Conservation (phyloP, 2,888 invertebrate genomes). For the Pogonocherus hispidulus region DNA sequence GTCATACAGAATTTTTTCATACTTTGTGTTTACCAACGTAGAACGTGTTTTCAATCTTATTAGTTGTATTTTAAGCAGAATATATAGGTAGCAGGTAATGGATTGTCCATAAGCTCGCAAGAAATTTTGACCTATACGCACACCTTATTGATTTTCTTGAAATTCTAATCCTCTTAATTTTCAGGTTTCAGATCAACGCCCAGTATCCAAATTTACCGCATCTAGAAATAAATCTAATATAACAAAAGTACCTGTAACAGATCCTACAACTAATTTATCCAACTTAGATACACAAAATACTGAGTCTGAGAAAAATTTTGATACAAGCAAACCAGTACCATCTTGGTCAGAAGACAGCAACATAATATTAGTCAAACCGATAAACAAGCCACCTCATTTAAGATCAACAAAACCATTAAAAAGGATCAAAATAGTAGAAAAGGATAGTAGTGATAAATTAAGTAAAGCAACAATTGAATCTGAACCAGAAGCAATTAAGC, state of each 20-base stretch:
- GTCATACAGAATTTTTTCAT: too few species aligned
- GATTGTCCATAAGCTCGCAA: too few species aligned
- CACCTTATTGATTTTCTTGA: too few species aligned
- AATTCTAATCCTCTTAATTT: too few species aligned
- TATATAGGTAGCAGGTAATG: too few species aligned
- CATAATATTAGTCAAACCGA: slow-evolving; percentile 67
- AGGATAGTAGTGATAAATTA: slow-evolving; percentile 28
- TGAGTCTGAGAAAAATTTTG: slow-evolving; percentile 66
- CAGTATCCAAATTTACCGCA: slow-evolving; percentile 60
- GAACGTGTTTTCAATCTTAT: too few species aligned
- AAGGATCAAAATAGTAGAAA: slow-evolving; percentile 65
- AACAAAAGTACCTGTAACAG: slow-evolving; percentile 27
- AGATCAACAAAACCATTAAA: slow-evolving; percentile 76
- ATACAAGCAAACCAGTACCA: slow-evolving; percentile 60
- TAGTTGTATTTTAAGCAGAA: too few species aligned
- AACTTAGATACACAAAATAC: neutral
- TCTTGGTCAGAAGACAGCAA: slow-evolving; percentile 65
- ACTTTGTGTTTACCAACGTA: too few species aligned
- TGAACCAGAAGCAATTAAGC: slow-evolving; percentile 40
- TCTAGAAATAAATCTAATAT: slow-evolving; percentile 55
- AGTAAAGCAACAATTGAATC: slow-evolving; percentile 4
- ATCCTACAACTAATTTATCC: slow-evolving; percentile 8
- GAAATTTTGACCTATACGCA: too few species aligned
- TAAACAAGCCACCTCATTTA: slow-evolving; percentile 76
- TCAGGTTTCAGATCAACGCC: slow-evolving; percentile 47